Percentiles rank a stretch among this genome's conserved stretches.
Evolutionary conservation across 2,888 invertebrate species (phyloP).

Genomic region (Patella ulyssiponensis): DNA sequence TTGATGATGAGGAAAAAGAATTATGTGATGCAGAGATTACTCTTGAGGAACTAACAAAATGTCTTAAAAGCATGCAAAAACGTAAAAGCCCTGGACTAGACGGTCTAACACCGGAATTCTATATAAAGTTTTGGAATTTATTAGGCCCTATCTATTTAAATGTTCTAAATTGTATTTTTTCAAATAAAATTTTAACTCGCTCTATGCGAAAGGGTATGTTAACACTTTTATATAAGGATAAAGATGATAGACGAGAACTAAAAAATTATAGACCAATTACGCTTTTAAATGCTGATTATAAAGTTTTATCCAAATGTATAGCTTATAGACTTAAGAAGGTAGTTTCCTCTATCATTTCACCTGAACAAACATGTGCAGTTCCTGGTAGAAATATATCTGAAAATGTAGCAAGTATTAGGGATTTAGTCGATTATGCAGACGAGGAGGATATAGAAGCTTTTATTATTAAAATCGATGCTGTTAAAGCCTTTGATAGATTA

Average conservation of each 20-base stretch:
- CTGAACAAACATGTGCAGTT: constrained; percentile 45
- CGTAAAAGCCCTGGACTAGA: constrained; percentile 25
- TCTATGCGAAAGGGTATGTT: constrained; percentile 28
- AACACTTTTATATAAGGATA: constrained; percentile 42
- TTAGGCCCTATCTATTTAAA: constrained; percentile 21
- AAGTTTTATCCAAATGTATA: constrained; percentile 44
- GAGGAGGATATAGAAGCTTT: constrained; percentile 35
- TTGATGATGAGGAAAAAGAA: too few species aligned
- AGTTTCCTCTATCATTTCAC: constrained; percentile 33
- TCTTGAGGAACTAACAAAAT: too few species aligned
- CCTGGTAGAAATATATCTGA: constrained; percentile 43
- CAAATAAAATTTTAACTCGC: constrained; percentile 25
- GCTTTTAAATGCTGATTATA: constrained; percentile 42
- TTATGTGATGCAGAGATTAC: too few species aligned
- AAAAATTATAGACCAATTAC: constrained; percentile 47
- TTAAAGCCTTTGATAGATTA: constrained; percentile 49
- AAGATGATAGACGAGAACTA: constrained; percentile 27
- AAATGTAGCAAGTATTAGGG: constrained; percentile 40
- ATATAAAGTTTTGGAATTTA: not conserved
- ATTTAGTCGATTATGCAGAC: constrained; percentile 41
- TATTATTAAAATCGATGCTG: constrained; percentile 45
- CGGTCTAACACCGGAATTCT: constrained; percentile 14
- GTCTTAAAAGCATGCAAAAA: constrained; percentile 29
- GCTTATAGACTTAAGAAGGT: constrained; percentile 35
- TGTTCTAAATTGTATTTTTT: constrained; percentile 27